Evolutionary conservation across 2,888 invertebrate species (phyloP).

Genomic region (Neria commutata): DNA sequence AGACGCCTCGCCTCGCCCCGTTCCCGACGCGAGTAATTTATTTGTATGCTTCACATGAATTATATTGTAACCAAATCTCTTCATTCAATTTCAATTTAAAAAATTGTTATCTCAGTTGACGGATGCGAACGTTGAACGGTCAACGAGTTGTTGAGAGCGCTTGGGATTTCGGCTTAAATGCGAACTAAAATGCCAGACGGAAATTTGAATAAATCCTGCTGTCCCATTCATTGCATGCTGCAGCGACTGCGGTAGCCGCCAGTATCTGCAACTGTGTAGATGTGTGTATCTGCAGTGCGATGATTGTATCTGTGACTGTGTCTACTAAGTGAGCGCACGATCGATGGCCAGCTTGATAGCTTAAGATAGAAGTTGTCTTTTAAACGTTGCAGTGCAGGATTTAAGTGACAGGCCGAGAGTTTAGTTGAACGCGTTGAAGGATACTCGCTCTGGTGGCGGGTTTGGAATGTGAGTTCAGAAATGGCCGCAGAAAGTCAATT

Average conservation of each 20-base stretch:
- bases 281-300: too few relatives aligned
- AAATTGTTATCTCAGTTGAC: conserved; percentile 59
- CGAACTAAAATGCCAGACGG: conserved; percentile 11
- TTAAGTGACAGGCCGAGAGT: conserved; percentile 41
- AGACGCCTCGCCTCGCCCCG: background rate
- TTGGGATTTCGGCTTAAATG: conserved; percentile 22
- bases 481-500: too few relatives aligned
- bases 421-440: conserved; percentile 32
- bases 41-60: conserved; percentile 60
- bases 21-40: conserved; percentile 43
- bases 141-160: too few relatives aligned
- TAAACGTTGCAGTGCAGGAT: conserved; percentile 44
- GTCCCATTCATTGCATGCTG: conserved; percentile 3
- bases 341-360: conserved; percentile 28
- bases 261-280: too few relatives aligned
- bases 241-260: background rate
- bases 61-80: conserved; percentile 62
- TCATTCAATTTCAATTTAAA: conserved; percentile 62
- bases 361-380: conserved; percentile 44
- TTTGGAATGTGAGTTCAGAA: too few relatives aligned
- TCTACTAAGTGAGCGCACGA: background rate
- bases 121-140: conserved; percentile 44
- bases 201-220: conserved; percentile 43
- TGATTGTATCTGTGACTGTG: background rate
- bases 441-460: background rate